Conservation (phyloP, 1,140 invertebrate genomes). For the Cardiocondyla obscurior region DNA sequence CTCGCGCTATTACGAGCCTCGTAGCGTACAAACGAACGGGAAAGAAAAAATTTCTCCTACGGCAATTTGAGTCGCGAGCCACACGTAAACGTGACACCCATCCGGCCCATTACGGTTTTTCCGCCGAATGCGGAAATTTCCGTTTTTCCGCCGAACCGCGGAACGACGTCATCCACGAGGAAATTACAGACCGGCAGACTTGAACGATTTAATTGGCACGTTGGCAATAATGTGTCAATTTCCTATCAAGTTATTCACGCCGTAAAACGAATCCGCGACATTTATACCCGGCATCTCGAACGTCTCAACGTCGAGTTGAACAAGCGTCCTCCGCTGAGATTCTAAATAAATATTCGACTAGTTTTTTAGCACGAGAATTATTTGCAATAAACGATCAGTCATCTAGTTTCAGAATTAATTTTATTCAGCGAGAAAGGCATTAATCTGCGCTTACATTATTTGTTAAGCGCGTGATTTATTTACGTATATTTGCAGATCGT, state of each 20-base stretch:
- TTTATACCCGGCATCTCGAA: not conserved
- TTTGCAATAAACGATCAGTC: not conserved
- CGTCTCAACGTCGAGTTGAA: not conserved
- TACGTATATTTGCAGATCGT: not conserved
- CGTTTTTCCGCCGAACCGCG: not conserved
- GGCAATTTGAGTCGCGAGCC: not conserved
- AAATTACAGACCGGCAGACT: not conserved
- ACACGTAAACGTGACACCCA: conserved; percentile 11
- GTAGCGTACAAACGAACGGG: not conserved
- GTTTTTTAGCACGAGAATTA: not conserved
- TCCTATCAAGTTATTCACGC: not conserved
- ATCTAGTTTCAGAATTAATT: not conserved
- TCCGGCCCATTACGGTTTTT: not conserved
- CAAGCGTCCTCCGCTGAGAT: not conserved
- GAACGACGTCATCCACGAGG: not conserved
- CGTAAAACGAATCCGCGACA: not conserved
- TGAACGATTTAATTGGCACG: not conserved
- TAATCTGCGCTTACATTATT: not conserved
- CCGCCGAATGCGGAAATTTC: not conserved
- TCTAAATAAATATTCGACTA: not conserved
- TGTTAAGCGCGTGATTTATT: not conserved
- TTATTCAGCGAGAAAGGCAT: not conserved
- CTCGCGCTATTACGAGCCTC: not conserved
- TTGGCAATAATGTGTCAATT: not conserved
- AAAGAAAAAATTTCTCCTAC: conserved; percentile 19